Evolutionary conservation across 2,888 invertebrate species (phyloP), one percentile per base, ranked within the genome.

Genomic region (Acanthopleura granulata): DNA sequence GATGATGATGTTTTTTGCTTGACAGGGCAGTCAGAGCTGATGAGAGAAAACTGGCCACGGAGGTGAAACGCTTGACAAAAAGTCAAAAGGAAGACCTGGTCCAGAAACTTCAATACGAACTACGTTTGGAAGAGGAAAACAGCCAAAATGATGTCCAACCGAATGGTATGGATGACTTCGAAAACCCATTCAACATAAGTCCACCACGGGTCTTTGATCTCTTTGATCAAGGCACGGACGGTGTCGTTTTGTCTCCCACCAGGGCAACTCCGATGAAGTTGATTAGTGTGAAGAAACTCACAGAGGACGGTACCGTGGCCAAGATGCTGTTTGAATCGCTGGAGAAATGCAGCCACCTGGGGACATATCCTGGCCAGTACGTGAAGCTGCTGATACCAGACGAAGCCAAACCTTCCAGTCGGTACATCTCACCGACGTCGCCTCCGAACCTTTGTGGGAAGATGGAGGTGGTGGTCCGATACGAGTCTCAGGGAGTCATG

Each of bases 371-470:
- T 3, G 72, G 72, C 9, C 72, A 72, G 25, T 72, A 72, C 30
- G 25, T 72, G 18, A 27, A 72, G 49, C 16, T 72, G 15, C 9
- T 16, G 22, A 25, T 72, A 18, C 72, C 30, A 3, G 49, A 16
- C 6, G 25, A 49, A 16, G 72, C 29, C 18, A 49, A n/a, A n/a
- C 18, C 15, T 16, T n/a, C 30, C 14, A 40, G 3, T 9, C 40
- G 72, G 18, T 72, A 49, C 49, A 15, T 72, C 29, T 72, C 72
- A 9, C 72, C 72, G 29, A 72, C 49, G 72, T 72, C 72, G 4
- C 40, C 16, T 22, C 72, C 72, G 3, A 18, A 29, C 25, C 16
- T 30, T 1, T 16, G 1, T 12, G 69, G 69, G 1, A 30, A 69
- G 25, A 18, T 69, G 30, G 69, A 69, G 25, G 25, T 69, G 16